Base-by-base conservation (phyloP, 2,888 invertebrate species). In the Teleiodes luculella region DNA sequence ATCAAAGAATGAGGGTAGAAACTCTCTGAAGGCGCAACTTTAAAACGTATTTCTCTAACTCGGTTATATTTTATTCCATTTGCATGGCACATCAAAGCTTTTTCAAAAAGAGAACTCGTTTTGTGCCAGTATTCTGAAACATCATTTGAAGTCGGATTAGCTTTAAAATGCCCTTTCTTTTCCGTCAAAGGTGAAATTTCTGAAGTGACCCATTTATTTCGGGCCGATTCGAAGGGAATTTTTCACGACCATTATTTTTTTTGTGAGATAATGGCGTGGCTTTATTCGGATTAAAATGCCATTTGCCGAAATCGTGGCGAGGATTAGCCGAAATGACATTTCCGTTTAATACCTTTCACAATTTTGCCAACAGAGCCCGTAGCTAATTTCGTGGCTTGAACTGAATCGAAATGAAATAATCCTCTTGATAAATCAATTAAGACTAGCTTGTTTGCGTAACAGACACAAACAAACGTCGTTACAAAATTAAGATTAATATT, bases 51-150 rank as follows among this genome's bases (percentile, higher is more conserved):
- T 68, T 70, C 66, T 66, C n/a, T 68, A 64, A 72, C 72, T 72
- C 76, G 70, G 68, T 79, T 78, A 77, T 74, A 67, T 70, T 72
- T 73, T 72, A 76, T 74, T 75, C 67, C 63, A 72, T 75, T 75
- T 71, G 65, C 67, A 52, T 52, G 36, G 43, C 31, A 54, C 54
- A 50, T 50, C 47, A 54, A 53, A 54, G 54, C 4, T 30, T 47
- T 30, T n/a, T 13, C 3, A 31, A 43, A 49, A 53, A 48, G 33
- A 13, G 30, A 20, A 33, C 41, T 41, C 31, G 33, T 49, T 53
- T n/a, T n/a, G n/a, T 41, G 39, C 13, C 13, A 14, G 37, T 18
- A 43, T 48, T 24, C 11, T 20, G 28, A 49, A 35, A 48, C 30
- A 31, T 33, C n/a, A 37, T 39, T 48, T 48, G 37, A 53, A 47